phyloP scores from a whole-genome alignment of 1,140 invertebrate genomes.

The Macrobrachium nipponense region DNA sequence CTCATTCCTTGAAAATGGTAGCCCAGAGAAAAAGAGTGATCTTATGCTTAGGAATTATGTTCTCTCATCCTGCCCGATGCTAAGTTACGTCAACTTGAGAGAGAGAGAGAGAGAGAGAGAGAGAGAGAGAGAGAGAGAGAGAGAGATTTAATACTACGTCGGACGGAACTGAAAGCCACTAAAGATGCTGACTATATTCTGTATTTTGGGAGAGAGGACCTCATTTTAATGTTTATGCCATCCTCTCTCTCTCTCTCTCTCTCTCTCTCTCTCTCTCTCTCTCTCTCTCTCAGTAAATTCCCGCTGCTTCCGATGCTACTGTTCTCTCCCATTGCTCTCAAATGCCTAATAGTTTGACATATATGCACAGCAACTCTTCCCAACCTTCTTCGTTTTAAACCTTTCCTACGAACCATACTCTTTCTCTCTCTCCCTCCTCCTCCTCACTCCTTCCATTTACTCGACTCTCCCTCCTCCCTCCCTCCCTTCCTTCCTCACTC shows the following conservation, averaged over 20 bases:
- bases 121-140: conserved; percentile 25
- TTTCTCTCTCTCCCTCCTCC: conserved; percentile 17
- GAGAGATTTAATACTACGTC: not conserved
- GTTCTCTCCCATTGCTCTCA: not conserved
- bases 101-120: conserved; percentile 22
- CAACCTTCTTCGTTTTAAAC: not conserved
- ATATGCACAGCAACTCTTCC: conserved; percentile 1
- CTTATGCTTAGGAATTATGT: not conserved
- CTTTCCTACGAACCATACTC: not conserved
- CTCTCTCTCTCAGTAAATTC: not conserved
- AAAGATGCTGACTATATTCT: too few relatives aligned
- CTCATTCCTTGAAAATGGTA: not conserved
- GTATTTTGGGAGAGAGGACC: too few relatives aligned
- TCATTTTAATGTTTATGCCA: not conserved
- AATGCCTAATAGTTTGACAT: not conserved
- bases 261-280: conserved; percentile 23
- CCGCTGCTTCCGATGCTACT: not conserved
- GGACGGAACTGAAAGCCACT: not conserved
- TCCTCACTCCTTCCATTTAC: not conserved
- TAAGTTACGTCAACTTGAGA: conserved; percentile 4
- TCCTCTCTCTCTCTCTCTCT: conserved; percentile 25
- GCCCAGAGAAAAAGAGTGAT: not conserved
- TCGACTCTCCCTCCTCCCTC: not conserved
- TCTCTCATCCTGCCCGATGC: too few relatives aligned
- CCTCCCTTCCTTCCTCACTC: not conserved